phyloP scores from a whole-genome alignment of 2,113 vertebrate genomes.

The Semnornis frantzii region DNA sequence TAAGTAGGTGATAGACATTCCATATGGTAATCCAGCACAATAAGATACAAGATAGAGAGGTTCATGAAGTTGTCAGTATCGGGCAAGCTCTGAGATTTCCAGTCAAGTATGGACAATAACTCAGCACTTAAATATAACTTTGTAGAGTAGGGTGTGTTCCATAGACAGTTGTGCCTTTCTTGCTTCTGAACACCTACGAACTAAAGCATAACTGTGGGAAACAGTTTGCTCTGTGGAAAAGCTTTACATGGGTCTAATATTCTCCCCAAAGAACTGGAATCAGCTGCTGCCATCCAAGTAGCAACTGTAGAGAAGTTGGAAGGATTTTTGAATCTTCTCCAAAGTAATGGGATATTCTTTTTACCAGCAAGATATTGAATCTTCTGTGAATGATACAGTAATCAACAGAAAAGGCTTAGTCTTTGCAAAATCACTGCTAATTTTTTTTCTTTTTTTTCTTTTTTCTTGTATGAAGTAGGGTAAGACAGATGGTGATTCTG shows the following conservation, averaged over 20 bases:
- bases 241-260: neutral
- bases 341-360: neutral
- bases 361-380: neutral
- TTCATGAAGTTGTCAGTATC: neutral
- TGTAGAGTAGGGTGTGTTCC: neutral
- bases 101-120: neutral
- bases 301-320: neutral
- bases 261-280: neutral
- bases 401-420: neutral
- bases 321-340: neutral
- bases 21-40: neutral
- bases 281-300: rapidly evolving
- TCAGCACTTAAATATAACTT: neutral
- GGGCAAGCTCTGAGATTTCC: neutral
- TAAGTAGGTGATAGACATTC: neutral
- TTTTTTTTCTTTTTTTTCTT: neutral
- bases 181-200: neutral
- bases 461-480: neutral
- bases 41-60: neutral
- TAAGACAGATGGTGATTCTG: neutral
- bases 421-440: neutral
- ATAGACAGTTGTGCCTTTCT: neutral
- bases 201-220: neutral
- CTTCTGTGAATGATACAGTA: neutral
- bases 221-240: neutral